Percentiles rank a stretch among this genome's conserved stretches.
These are phyloP conservation scores for Idaea dimidiata DNA, from an alignment of 2,888 invertebrate species.

Conservation along the genomic window DNA sequence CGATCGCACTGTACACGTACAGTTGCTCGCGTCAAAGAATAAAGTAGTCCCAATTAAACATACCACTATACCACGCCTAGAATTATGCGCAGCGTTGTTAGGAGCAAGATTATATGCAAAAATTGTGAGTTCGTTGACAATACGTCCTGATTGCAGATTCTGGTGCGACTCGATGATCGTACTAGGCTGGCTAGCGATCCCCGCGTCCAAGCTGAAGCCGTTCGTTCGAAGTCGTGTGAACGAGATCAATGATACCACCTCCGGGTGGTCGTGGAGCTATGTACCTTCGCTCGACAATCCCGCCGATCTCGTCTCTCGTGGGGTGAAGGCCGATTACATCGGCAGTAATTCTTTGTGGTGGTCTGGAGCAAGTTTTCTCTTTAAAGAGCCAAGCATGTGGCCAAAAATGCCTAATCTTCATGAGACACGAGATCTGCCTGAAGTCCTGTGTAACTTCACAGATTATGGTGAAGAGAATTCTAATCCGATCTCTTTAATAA, in stretches of 20 bases:
- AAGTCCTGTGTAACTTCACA: not conserved
- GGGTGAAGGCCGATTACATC: slow-evolving; percentile 7
- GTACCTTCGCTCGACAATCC: slow-evolving; percentile 10
- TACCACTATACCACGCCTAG: slow-evolving; percentile 21
- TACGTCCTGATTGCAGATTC: not conserved
- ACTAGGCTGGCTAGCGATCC: slow-evolving; percentile 21
- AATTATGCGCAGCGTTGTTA: slow-evolving; percentile 5
- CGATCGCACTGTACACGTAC: slow-evolving; percentile 17
- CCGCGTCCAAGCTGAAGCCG: slow-evolving; percentile 16
- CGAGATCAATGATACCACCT: slow-evolving; percentile 14
- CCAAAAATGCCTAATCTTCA: not conserved
- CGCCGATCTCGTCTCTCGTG: slow-evolving; percentile 14
- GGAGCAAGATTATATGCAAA: slow-evolving; percentile 3
- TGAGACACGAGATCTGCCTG: slow-evolving; percentile 4
- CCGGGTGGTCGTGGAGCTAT: slow-evolving; percentile 6
- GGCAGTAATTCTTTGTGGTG: slow-evolving; percentile 10
- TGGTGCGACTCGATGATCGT: slow-evolving; percentile 27
- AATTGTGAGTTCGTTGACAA: slow-evolving; percentile 5
- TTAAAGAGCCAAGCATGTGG: not conserved
- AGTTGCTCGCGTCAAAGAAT: slow-evolving; percentile 26
- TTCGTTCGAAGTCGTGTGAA: slow-evolving; percentile 19
- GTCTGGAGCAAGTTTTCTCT: slow-evolving; percentile 11
- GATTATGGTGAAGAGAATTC: not conserved
- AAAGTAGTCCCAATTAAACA: slow-evolving; percentile 27
- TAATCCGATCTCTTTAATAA: not conserved